Evolutionary conservation across 2,888 invertebrate species (phyloP).

Genomic region (Melanostoma mellinum): DNA sequence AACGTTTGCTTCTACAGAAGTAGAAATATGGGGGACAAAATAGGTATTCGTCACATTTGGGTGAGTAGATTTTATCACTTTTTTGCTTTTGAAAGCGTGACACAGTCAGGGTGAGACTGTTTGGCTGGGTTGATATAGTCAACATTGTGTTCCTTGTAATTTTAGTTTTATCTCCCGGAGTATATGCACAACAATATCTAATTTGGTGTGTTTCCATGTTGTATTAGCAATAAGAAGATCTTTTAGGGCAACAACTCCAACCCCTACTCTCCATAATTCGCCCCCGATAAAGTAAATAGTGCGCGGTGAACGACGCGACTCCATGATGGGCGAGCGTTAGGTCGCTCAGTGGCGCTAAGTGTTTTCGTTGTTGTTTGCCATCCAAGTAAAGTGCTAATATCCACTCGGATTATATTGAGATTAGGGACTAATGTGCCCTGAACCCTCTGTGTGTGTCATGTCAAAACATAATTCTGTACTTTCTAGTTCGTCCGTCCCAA

Average conservation of each 20-base stretch:
- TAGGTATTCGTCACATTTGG: constrained; percentile 20
- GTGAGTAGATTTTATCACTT: constrained; percentile 23
- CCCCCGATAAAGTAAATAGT: constrained; percentile 67
- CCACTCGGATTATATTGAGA: constrained; percentile 69
- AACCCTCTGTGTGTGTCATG: constrained; percentile 60
- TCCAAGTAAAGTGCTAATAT: constrained; percentile 70
- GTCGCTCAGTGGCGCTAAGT: constrained; percentile 46
- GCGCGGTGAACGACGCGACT: constrained; percentile 33
- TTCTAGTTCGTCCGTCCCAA: constrained; percentile 21
- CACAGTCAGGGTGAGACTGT: too few relatives aligned
- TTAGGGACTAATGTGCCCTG: constrained; percentile 65
- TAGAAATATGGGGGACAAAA: too few relatives aligned
- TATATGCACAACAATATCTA: constrained; percentile 8
- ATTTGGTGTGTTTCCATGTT: constrained; percentile 6
- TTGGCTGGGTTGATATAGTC: too few relatives aligned
- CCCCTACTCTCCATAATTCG: constrained; percentile 46
- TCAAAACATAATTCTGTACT: constrained; percentile 71
- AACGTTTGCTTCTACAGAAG: too few relatives aligned
- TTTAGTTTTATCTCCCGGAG: neutral
- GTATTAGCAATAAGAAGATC: constrained; percentile 7
- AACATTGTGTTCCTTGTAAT: constrained; percentile 26
- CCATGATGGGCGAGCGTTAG: neutral
- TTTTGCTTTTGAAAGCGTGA: constrained; percentile 19
- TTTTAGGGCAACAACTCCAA: constrained; percentile 9
- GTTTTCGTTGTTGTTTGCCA: constrained; percentile 56